A percentile compares a stretch with the other conserved stretches of the same genome.
Conservation (phyloP, 1,140 invertebrate species). For the Littorina saxatilis region DNA sequence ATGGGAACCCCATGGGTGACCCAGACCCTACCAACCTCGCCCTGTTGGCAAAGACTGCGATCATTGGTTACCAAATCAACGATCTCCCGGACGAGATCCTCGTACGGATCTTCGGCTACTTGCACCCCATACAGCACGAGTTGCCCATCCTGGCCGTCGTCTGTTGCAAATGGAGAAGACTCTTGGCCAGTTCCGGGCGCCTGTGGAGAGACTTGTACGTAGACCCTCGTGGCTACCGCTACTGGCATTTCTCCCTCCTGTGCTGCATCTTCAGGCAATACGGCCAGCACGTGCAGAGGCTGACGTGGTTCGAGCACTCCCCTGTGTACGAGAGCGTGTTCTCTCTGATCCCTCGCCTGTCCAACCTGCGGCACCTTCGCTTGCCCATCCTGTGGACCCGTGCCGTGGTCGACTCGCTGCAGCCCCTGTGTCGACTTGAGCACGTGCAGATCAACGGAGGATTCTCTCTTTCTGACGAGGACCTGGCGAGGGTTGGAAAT, state of each 20-base stretch:
- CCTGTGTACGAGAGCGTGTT: slow-evolving; percentile 68
- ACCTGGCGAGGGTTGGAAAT: slow-evolving; percentile 55
- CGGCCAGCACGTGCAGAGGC: slow-evolving; percentile 64
- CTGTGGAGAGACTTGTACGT: slow-evolving; percentile 64
- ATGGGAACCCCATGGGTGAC: slow-evolving; percentile 19
- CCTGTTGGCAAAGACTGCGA: neutral
- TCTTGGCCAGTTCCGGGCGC: slow-evolving; percentile 56
- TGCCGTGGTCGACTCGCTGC: slow-evolving; percentile 58
- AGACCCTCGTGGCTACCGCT: slow-evolving; percentile 56
- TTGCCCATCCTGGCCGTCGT: slow-evolving; percentile 61
- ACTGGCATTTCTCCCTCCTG: slow-evolving; percentile 63
- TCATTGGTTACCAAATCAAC: slow-evolving; percentile 42
- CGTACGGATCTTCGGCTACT: slow-evolving; percentile 61
- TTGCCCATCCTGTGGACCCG: slow-evolving; percentile 68
- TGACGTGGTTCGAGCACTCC: slow-evolving; percentile 66
- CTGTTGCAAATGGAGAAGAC: slow-evolving; percentile 63
- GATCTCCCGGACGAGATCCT: slow-evolving; percentile 65
- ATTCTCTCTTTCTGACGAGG: slow-evolving; percentile 58
- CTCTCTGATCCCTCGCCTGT: slow-evolving; percentile 58
- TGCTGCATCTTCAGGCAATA: slow-evolving; percentile 65
- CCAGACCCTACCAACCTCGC: neutral
- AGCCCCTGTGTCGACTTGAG: slow-evolving; percentile 54
- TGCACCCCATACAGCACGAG: slow-evolving; percentile 64
- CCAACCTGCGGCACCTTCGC: slow-evolving; percentile 60
- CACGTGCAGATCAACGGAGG: slow-evolving; percentile 68